Percentiles rank a stretch among this genome's conserved stretches.
Conservation (phyloP, 2,113 vertebrate species). For the Osmerus eperlanus region DNA sequence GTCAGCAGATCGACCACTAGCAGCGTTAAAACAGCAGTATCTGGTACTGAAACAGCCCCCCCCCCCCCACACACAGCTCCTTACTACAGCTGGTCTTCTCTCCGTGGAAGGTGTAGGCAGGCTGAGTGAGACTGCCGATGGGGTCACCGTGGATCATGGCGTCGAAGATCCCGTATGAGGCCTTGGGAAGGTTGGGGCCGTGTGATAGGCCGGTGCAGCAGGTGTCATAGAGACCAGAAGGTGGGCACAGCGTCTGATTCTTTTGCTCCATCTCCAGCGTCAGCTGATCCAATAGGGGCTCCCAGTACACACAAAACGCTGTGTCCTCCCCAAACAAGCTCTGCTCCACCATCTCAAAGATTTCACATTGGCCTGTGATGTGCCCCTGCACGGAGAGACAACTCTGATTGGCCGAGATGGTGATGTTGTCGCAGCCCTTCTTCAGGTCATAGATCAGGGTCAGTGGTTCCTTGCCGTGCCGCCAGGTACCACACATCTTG, state of each 20-base stretch:
- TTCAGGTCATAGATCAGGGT: slow-evolving; percentile 46
- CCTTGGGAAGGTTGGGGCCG: accelerated
- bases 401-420: slow-evolving; percentile 54
- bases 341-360: background rate
- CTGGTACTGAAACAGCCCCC: too few species aligned
- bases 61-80: slow-evolving; percentile 11
- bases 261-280: slow-evolving; percentile 37
- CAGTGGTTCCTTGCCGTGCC: background rate
- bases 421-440: slow-evolving; percentile 47
- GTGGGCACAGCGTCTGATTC: slow-evolving; percentile 46
- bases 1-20: too few species aligned
- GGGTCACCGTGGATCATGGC: accelerated
- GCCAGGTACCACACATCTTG: slow-evolving; percentile 67
- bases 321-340: accelerated
- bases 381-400: slow-evolving; percentile 54
- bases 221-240: background rate
- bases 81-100: slow-evolving; percentile 41
- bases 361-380: slow-evolving; percentile 45
- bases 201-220: slow-evolving; percentile 59
- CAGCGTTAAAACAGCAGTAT: too few species aligned
- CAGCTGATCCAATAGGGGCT: slow-evolving; percentile 65
- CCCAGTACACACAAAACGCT: slow-evolving; percentile 65
- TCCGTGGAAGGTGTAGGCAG: slow-evolving; percentile 30
- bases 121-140: accelerated
- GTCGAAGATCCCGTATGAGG: slow-evolving; percentile 33